Percentiles rank a stretch among this genome's conserved stretches.
Evolutionary conservation across 2,113 vertebrate species (phyloP).

Genomic region (Calyptommatus sinebrachiatus): DNA sequence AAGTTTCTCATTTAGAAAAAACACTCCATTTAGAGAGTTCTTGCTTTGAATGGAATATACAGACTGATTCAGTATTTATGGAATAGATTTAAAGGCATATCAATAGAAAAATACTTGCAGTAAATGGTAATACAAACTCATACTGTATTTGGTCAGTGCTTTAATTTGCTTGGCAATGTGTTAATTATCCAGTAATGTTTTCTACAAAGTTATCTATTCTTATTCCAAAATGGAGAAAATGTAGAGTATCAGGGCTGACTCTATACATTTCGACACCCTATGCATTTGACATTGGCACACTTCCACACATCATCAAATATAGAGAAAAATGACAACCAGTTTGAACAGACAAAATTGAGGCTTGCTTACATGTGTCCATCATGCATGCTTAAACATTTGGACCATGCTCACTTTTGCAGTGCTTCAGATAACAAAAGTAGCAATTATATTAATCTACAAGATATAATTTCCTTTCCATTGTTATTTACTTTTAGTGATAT

Average conservation of each 20-base stretch:
- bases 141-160: slow-evolving; percentile 58
- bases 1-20: slow-evolving; percentile 66
- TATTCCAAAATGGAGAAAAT: slow-evolving; percentile 43
- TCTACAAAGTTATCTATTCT: slow-evolving; percentile 43
- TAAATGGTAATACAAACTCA: slow-evolving; percentile 54
- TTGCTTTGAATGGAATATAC: slow-evolving; percentile 52
- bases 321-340: no score
- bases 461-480: no score
- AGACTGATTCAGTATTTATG: slow-evolving; percentile 55
- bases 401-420: no score
- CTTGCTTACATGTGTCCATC: no score
- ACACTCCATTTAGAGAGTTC: slow-evolving; percentile 50
- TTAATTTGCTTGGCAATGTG: slow-evolving; percentile 43
- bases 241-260: neutral
- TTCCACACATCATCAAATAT: no score
- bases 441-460: no score
- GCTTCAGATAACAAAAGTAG: no score
- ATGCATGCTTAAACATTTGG: no score
- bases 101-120: slow-evolving; percentile 54
- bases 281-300: no score
- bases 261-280: no score
- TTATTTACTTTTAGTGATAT: no score
- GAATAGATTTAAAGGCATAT: slow-evolving; percentile 55
- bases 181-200: slow-evolving; percentile 37
- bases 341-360: no score